Percentiles rank a stretch among this genome's conserved stretches.
phyloP scores from a whole-genome alignment of 92 coral and sea anemone genomes.

The Porites lobata region DNA sequence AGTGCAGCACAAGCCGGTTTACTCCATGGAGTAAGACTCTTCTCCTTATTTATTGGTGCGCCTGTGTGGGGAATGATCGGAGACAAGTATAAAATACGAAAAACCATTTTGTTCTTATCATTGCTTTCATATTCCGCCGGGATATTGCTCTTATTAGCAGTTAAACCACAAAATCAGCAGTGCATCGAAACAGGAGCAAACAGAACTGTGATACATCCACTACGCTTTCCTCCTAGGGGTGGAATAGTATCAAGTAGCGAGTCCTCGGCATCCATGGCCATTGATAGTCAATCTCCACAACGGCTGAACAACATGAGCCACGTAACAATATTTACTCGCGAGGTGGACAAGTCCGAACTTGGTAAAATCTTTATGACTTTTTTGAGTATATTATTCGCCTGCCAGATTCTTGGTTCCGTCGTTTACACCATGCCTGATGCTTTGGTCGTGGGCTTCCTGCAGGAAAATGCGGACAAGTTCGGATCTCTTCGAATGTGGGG shows the following conservation, averaged over 20 bases:
- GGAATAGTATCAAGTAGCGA: background rate
- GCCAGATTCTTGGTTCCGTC: conserved; percentile 45
- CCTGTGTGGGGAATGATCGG: conserved; percentile 61
- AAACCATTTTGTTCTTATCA: conserved; percentile 30
- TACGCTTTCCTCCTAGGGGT: conserved; percentile 14
- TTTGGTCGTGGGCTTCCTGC: conserved; percentile 39
- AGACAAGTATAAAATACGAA: conserved; percentile 56
- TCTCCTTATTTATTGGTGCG: conserved; percentile 47
- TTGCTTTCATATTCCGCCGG: conserved; percentile 31
- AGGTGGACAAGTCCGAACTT: conserved; percentile 33
- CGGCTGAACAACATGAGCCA: background rate
- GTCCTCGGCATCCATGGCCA: too few species aligned
- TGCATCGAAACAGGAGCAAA: conserved; percentile 43
- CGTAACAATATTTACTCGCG: background rate
- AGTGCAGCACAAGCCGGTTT: conserved; percentile 54
- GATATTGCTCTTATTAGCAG: conserved; percentile 38
- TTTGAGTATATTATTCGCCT: conserved; percentile 15
- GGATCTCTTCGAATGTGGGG: conserved; percentile 70
- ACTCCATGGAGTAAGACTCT: conserved; percentile 35
- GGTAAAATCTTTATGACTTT: conserved; percentile 23
- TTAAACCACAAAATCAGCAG: conserved; percentile 30
- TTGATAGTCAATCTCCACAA: background rate
- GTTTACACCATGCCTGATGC: conserved; percentile 50
- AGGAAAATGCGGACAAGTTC: conserved; percentile 37
- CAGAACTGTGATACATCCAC: conserved; percentile 1